Evolutionary conservation across 2,888 invertebrate genomes (phyloP).

Genomic region (Helleia helle): DNA sequence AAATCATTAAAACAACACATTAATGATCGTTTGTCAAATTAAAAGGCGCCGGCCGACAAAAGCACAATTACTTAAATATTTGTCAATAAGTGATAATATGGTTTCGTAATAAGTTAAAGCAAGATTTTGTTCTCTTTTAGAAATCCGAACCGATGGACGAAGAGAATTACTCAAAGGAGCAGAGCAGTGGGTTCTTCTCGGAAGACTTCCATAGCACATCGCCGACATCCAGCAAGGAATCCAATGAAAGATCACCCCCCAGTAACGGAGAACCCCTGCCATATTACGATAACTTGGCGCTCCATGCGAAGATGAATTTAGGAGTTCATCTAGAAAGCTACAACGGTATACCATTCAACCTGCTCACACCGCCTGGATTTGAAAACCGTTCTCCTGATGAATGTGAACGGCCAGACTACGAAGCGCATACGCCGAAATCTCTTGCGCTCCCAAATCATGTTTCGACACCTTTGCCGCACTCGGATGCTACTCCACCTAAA

Average conservation of each 20-base stretch:
- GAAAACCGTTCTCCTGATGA: slow-evolving; percentile 46
- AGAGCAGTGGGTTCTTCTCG: slow-evolving; percentile 76
- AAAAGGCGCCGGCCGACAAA: slow-evolving; percentile 1
- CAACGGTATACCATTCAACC: slow-evolving; percentile 69
- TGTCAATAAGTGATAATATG: slow-evolving; percentile 6
- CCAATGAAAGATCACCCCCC: slow-evolving; percentile 62
- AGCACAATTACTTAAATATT: slow-evolving; percentile 3
- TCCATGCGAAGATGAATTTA: slow-evolving; percentile 60
- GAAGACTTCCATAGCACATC: slow-evolving; percentile 75
- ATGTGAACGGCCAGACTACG: slow-evolving; percentile 46
- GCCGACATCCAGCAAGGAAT: slow-evolving; percentile 71
- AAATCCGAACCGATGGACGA: slow-evolving; percentile 72
- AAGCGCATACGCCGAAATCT: slow-evolving; percentile 48
- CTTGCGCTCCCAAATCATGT: slow-evolving; percentile 45
- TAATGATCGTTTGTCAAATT: neutral
- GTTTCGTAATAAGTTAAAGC: neutral
- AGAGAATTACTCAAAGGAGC: slow-evolving; percentile 65
- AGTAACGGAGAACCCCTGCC: slow-evolving; percentile 57
- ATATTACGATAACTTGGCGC: slow-evolving; percentile 51
- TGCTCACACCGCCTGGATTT: slow-evolving; percentile 76
- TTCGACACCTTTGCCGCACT: slow-evolving; percentile 48
- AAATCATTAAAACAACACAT: slow-evolving; percentile 7
- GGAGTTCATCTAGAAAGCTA: slow-evolving; percentile 56
- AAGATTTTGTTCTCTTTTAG: slow-evolving; percentile 44
- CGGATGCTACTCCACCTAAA: slow-evolving; percentile 60